Percentiles rank a stretch among this genome's conserved stretches.
These are phyloP conservation scores for Thymelicus lineola DNA, from an alignment of 2,888 invertebrate species.

Conservation along the genomic window DNA sequence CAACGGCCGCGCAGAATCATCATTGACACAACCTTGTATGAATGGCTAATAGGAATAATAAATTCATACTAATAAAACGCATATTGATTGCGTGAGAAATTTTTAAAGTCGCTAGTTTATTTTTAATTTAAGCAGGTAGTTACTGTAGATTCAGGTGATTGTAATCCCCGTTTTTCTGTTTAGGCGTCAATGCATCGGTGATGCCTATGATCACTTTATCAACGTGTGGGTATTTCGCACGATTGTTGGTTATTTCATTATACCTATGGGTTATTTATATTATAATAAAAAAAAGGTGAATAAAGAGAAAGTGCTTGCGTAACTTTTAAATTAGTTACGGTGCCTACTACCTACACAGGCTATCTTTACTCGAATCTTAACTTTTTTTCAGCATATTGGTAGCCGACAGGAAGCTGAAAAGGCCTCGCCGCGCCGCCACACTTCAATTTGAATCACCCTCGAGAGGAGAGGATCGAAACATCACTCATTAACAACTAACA, in stretches of 20 bases:
- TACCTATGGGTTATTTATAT: no score
- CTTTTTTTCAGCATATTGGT: background rate
- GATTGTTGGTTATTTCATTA: no score
- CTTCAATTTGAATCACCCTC: constrained; percentile 36
- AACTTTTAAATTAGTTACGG: no score
- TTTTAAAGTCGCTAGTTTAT: background rate
- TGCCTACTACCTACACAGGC: no score
- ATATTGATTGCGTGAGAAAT: constrained; percentile 30
- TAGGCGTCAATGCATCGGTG: background rate
- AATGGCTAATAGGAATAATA: constrained; percentile 41
- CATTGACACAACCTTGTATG: constrained; percentile 46
- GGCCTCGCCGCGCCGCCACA: constrained; percentile 21
- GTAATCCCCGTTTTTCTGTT: background rate
- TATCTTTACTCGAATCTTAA: background rate
- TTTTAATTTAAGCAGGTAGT: background rate
- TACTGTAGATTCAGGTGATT: no score
- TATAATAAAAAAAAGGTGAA: no score
- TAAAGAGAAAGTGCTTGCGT: no score
- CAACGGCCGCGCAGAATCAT: constrained; percentile 47
- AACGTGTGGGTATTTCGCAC: no score
- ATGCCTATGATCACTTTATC: no score
- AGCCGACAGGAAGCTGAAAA: constrained; percentile 21
- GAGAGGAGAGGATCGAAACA: constrained; percentile 25
- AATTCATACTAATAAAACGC: constrained; percentile 36
- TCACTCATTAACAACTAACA: constrained; percentile 1